Base-by-base conservation (phyloP, 2,797 vertebrate species). In the Gouania willdenowi region DNA sequence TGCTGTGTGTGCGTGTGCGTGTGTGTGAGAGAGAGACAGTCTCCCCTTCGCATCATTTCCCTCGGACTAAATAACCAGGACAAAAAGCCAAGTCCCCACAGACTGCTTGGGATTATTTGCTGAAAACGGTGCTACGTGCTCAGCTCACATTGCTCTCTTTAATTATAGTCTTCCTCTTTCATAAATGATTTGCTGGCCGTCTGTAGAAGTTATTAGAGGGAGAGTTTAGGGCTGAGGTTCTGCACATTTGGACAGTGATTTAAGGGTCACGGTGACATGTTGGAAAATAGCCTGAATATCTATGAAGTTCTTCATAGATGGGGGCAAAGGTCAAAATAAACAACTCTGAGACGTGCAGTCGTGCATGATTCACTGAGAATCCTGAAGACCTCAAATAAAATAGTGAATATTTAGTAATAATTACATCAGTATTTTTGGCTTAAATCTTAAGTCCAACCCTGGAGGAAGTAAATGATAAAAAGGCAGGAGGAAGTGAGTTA, bases 401-500 rank as follows among this genome's bases (percentile, higher is more conserved):
- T n/a, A n/a, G n/a, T n/a, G n/a, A 58, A 67, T 50, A 20, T 51
- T 57, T 32, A 18, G 52, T 46, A 35, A 60, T 62, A 60, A 66
- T 77, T 76, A 66, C 51, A 42, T 74, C 66, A 68, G 48, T 8
- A 13, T 9, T 16, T 52, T 38, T 7, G 44, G 37, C 26, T 63
- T 75, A 53, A 79, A 72, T 85, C 79, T 85, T 68, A 29, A 59
- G 50, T 65, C 75, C 51, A 29, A 38, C n/a, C n/a, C 13, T 4
- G 18, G 43, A 22, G 40, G 43, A 51, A 35, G 30, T 44, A 54
- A 58, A 43, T 53, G 38, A 70, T 64, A 53, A 56, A 14, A 4
- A 19, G 36, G 12, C 16, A 42, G 5, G 6, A 48, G 8, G 21
- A 37, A 28, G 21, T 49, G 40, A 40, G 8, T 26, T 30, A 17